Evolutionary conservation across 2,888 invertebrate genomes (phyloP), one percentile per base, ranked within the genome.

Genomic region (Synanthedon myopaeformis): DNA sequence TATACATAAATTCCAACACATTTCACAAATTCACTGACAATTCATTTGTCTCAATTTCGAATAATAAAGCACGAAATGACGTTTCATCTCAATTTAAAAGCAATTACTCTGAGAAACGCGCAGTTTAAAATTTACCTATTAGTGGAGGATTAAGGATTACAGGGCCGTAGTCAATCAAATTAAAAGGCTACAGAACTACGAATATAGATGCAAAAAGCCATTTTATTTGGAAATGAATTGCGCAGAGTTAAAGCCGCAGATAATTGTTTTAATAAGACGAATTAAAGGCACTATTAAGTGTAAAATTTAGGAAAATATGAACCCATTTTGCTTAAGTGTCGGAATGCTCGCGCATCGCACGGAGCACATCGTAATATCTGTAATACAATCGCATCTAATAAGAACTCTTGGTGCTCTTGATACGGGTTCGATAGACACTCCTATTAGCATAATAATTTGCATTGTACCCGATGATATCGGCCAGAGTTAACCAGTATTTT

Each of bases 301-400:
- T 23, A 23, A 5, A 13, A 13, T 13, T 13, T 45, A 45, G 1
- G 13, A 12, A 13, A 45, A 45, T 45, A 12, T 13, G 35, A 13
- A 14, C n/a, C 14, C 45, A 14, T n/a, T 45, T 45, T 14, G n/a
- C 45, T 13, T 14, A 3, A 14, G 10, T 35, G 35, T 35, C 35
- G 8, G 35, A 35, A 35, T 35, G 48, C 14, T 45, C 8, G n/a
- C 49, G 49, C 23, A 12, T 14, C 3, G 12, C 11, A 13, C 41
- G 28, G 12, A 12, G 51, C 51, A 12, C 51, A 12, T 6, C 6
- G 41, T 52, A 64, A 66, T 74, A 77, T 77, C 75, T 68, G 63
- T 75, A 77, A 76, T 77, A 72, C 70, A 73, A 77, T 78, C 74
- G 60, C 67, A 64, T 72, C 70, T 69, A 70, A 75, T 77, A 77